Evolutionary conservation across 2,888 invertebrate genomes (phyloP), one percentile per base, ranked within the genome.

Genomic region (Tetrapedia diversipes): DNA sequence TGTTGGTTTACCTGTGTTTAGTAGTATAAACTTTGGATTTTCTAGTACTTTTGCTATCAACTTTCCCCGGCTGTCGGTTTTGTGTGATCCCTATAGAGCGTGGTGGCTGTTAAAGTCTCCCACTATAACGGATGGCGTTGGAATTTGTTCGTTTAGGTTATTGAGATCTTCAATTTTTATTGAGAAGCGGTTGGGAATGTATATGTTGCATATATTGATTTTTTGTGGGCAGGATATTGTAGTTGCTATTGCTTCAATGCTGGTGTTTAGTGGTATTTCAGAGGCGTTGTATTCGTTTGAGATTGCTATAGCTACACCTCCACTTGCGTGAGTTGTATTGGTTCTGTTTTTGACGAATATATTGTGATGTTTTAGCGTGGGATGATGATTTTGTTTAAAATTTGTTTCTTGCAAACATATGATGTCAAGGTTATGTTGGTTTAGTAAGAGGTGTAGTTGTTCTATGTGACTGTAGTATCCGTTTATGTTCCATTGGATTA

Each of bases 101-200:
- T 63, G 49, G 49, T 63, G 63, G 19, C 49, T 63, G 11, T 63
- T 51, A 24, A 49, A 51, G 11, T 63, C 39, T 0, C 39, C 61
- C 0, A 45, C 24, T 29, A 63, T 4, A 10, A 39, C 24, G 7
- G 19, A 10, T 6, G 39, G 61, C 27, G 27, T 14, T n/a, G 51
- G 39, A 4, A 63, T 41, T 39, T 63, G 29, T 39, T 51, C 7
- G 7, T 51, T 49, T 37, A 63, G n/a, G 4, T 51, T 4, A 51
- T 51, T 11, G 7, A 61, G 10, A 2, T 49, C 61, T 24, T 61
- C 24, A 11, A 27, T 6, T 24, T 49, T 8, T 1, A 39, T 6
- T 1, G 49, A n/a, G 22, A 16, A 34, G 49, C 49, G 49, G 19
- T 63, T 63, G 1, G 61, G 39, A 1, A 27, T n/a, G 49, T 51